These are phyloP conservation scores for Acanthurus tractus DNA, from an alignment of 2,797 vertebrate species.

Conservation along the genomic window DNA sequence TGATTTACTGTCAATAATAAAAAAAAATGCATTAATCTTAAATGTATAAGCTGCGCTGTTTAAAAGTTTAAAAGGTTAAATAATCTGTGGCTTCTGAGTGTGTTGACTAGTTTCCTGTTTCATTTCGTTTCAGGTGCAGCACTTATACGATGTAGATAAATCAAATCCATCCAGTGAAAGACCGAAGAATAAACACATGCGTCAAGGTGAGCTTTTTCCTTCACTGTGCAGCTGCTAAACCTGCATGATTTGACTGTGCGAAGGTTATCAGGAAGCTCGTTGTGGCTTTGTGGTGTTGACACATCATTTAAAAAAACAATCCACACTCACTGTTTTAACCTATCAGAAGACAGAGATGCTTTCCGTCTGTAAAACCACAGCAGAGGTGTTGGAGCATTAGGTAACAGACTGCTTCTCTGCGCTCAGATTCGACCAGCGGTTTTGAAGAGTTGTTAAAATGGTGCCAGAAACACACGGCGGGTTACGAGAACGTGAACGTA, in stretches of 20 bases:
- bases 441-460: conserved; percentile 89
- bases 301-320: not conserved
- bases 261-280: not conserved
- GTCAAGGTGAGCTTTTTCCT: conserved; percentile 71
- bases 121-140: conserved; percentile 82
- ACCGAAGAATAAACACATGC: conserved; percentile 55
- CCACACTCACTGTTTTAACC: not conserved
- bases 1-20: not conserved
- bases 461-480: conserved; percentile 91
- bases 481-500: conserved; percentile 85
- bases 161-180: conserved; percentile 52
- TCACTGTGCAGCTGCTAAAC: not conserved
- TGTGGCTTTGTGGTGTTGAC: conserved; percentile 4
- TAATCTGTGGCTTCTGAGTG: not conserved
- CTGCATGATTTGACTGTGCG: not conserved
- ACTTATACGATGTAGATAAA: conserved; percentile 79
- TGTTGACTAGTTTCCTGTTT: not conserved
- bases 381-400: not conserved
- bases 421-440: conserved; percentile 73
- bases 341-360: not conserved
- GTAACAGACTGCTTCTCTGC: not conserved
- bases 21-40: not conserved
- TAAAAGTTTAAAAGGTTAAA: no score
- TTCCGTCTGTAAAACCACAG: not conserved
- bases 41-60: not conserved